phyloP scores from a whole-genome alignment of 2,888 invertebrate species.

The Drosophila glabriapex region DNA sequence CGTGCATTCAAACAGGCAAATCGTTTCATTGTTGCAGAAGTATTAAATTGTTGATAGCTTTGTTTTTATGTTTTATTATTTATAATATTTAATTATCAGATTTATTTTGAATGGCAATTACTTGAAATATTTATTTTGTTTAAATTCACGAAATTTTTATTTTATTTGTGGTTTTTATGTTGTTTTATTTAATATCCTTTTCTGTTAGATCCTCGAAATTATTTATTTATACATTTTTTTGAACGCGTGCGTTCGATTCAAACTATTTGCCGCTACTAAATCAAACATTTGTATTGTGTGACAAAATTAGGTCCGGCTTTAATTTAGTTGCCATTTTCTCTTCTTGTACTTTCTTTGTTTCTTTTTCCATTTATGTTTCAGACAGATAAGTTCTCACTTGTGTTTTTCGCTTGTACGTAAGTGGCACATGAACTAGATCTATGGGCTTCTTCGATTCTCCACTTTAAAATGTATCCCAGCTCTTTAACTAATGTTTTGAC shows the following conservation, averaged over 20 bases:
- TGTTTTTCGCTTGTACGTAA: conserved; percentile 1
- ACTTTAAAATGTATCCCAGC: conserved; percentile 13
- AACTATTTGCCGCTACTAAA: conserved; percentile 59
- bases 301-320: conserved; percentile 56
- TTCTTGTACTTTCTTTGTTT: conserved; percentile 1
- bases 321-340: conserved; percentile 44
- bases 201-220: conserved; percentile 15
- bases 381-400: conserved; percentile 27
- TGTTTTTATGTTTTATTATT: not conserved
- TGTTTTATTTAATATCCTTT: conserved; percentile 1
- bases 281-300: conserved; percentile 29
- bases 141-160: not conserved
- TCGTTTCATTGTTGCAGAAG: conserved; percentile 71
- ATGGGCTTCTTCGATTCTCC: conserved; percentile 54
- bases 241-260: conserved; percentile 58
- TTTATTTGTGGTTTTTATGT: not conserved
- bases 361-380: conserved; percentile 10
- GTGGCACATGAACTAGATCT: conserved; percentile 55
- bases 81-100: not conserved
- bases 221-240: not conserved
- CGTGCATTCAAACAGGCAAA: conserved; percentile 79
- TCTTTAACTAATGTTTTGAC: conserved; percentile 25
- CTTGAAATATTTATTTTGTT: not conserved
- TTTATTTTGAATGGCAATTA: not conserved
- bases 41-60: not conserved